Base-by-base conservation (phyloP, 2,797 vertebrate genomes). In the Pangasius larnaudii region DNA sequence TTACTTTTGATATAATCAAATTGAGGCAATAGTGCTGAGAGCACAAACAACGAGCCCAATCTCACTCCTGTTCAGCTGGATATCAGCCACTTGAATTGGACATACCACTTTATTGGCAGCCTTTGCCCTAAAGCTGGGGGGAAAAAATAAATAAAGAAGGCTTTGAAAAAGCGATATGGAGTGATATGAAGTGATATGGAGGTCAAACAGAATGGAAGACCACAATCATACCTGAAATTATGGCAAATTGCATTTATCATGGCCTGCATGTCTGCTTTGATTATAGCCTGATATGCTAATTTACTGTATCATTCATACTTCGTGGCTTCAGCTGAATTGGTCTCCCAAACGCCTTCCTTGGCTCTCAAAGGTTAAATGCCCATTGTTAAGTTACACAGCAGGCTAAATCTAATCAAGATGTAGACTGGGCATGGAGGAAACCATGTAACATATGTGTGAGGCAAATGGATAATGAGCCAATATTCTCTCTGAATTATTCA, bases 401-500 rank as follows among this genome's bases (percentile, higher is more conserved):
- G 85, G 80, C 78, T 85, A 65, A 78, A 85, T 85, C 88, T 86
- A 90, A 89, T 91, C 85, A 91, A 85, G 85, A 88, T 72, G 72
- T 86, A 88, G 86, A 65, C 85, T 6, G 49, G 86, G 84, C 84
- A 49, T 82, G 79, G 74, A 86, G 69, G 74, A 89, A 84, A 85
- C 74, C 69, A 85, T 67, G 42, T 78, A 88, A 84, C 87, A 90
- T 91, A 90, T 90, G 91, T 88, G 82, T 88, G 84, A 59, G 58
- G 74, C 88, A 83, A 88, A 88, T 77, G 75, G 88, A 87, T 90
- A 90, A 91, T 89, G 86, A 91, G 88, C 74, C 22, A 16, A 84
- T 87, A 85, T 89, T 88, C 88, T 79, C 61, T 88, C 71, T 71
- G 86, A 91, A 91, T 91, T 92, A 91, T 91, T 88, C 86, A 90